Evolutionary conservation across 2,113 vertebrate genomes (phyloP).

Genomic region (Nothobranchius furzeri): DNA sequence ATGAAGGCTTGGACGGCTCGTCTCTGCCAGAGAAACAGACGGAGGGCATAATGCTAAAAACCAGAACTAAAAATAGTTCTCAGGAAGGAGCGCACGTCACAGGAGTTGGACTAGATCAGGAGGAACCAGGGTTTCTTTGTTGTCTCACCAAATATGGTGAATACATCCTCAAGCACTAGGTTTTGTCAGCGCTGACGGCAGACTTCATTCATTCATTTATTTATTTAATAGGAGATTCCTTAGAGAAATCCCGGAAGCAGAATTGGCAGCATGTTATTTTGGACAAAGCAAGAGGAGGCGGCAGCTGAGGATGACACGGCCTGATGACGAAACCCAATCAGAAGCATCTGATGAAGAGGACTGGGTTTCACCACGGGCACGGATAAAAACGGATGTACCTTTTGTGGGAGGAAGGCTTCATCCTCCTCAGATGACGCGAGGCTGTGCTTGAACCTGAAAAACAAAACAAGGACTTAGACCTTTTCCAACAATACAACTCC

Average conservation of each 20-base stretch:
- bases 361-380: conserved; percentile 8
- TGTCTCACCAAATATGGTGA: conserved; percentile 53
- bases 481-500: neutral
- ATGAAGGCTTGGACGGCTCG: conserved; percentile 85
- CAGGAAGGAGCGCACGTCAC: conserved; percentile 48
- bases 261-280: conserved; percentile 53
- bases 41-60: conserved; percentile 30
- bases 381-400: conserved; percentile 57
- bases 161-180: conserved; percentile 9
- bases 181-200: conserved; percentile 8
- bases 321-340: conserved; percentile 37
- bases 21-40: conserved; percentile 79
- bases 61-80: conserved; percentile 16
- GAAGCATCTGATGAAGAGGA: conserved; percentile 33
- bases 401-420: conserved; percentile 62
- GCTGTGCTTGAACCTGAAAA: conserved; percentile 76
- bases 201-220: conserved; percentile 5
- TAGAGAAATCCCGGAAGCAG: conserved; percentile 52
- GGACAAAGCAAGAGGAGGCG: conserved; percentile 50
- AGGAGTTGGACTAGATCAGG: conserved; percentile 1
- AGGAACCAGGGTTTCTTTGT: neutral
- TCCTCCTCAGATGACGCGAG: conserved; percentile 75
- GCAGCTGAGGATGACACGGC: conserved; percentile 54
- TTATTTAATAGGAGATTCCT: conserved; percentile 36
- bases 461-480: neutral